A percentile compares a stretch with the other conserved stretches of the same genome.
Evolutionary conservation across 2,113 vertebrate species (phyloP).

Genomic region (Phocoena sinus): DNA sequence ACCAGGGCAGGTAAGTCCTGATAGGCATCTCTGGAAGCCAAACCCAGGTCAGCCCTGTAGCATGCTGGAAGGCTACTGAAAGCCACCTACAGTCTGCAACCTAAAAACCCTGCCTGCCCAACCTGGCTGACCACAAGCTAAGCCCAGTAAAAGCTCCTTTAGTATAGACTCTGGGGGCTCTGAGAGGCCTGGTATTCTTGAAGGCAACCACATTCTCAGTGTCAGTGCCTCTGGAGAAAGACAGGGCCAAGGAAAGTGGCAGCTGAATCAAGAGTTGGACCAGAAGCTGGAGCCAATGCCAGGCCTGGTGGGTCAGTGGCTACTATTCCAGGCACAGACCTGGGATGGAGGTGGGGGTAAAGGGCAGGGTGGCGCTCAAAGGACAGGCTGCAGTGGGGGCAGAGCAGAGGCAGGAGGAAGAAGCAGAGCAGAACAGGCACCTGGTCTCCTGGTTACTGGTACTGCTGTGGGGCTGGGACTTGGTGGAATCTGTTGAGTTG

Average conservation of each 20-base stretch:
- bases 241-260: neutral
- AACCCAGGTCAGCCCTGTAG: neutral
- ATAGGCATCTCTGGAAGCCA: neutral
- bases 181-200: neutral
- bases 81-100: neutral
- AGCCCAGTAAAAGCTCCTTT: neutral
- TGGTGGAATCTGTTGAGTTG: constrained; percentile 98
- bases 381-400: neutral
- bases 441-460: constrained; percentile 98
- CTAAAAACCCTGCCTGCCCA: neutral
- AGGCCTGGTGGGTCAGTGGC: neutral
- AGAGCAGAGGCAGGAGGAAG: neutral
- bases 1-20: neutral
- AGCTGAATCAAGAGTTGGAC: neutral
- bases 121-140: neutral
- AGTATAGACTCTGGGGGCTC: neutral
- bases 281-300: neutral
- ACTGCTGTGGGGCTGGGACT: constrained; percentile 96
- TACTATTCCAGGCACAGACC: neutral
- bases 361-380: neutral
- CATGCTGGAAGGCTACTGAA: neutral
- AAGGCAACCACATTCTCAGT: constrained; percentile 13
- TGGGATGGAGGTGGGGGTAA: neutral
- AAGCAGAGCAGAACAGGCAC: constrained; percentile 76
- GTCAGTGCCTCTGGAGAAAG: neutral